Evolutionary conservation across 2,888 invertebrate species (phyloP).

Genomic region (Cheilosia vernalis): DNA sequence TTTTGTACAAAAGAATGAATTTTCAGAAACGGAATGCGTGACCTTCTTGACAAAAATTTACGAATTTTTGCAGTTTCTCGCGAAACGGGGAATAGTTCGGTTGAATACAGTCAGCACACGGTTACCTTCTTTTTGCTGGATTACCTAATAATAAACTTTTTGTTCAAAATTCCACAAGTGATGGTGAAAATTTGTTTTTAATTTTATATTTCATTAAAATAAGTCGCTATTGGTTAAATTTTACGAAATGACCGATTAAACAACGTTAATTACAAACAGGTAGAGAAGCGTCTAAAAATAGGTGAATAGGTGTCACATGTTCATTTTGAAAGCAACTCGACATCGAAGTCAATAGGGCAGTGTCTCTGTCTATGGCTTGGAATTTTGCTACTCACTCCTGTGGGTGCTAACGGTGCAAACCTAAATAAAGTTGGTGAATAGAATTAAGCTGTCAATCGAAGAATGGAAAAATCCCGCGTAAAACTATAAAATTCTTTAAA

Average conservation of each 20-base stretch:
- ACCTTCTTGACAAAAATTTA: conserved; percentile 15
- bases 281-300: no score
- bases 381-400: no score
- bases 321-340: no score
- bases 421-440: no score
- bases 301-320: no score
- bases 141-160: neutral
- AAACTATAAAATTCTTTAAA: no score
- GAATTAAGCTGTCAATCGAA: no score
- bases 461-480: no score
- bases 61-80: conserved; percentile 48
- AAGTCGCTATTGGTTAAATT: neutral
- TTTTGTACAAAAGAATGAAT: conserved; percentile 34
- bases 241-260: conserved; percentile 45
- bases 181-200: neutral
- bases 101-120: neutral
- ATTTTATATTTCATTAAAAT: neutral
- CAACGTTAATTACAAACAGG: conserved; percentile 39
- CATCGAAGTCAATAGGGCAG: no score
- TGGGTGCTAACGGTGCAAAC: no score
- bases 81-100: conserved; percentile 28
- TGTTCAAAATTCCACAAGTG: conserved; percentile 10
- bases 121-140: neutral
- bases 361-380: no score
- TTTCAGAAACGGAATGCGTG: conserved; percentile 32